phyloP scores from a whole-genome alignment of 1,140 invertebrate species.

The Lasioglossum albipes region DNA sequence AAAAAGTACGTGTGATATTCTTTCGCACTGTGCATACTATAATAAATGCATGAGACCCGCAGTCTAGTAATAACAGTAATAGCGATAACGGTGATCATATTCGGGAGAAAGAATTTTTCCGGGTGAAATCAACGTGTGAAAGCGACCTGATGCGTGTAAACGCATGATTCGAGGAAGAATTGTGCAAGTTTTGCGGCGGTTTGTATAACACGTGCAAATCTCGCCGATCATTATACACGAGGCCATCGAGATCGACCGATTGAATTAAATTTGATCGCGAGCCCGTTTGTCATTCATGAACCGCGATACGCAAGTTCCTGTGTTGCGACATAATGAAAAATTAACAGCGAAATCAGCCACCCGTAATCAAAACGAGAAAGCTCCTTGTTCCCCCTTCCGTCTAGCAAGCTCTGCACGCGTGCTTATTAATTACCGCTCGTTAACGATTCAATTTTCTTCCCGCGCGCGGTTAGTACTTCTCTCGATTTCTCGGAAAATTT shows the following conservation, averaged over 20 bases:
- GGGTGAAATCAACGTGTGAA: no score
- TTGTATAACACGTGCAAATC: not conserved
- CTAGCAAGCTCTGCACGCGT: not conserved
- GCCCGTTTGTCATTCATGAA: not conserved
- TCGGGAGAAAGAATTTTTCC: no score
- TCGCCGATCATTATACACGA: conserved; percentile 12
- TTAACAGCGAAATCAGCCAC: not conserved
- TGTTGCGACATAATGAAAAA: conserved; percentile 16
- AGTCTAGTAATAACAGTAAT: no score
- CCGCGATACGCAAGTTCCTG: not conserved
- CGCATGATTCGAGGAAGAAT: not conserved
- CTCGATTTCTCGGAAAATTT: no score
- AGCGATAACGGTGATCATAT: no score
- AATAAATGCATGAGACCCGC: no score
- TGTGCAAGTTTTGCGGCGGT: not conserved
- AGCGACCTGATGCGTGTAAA: no score
- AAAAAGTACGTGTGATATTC: no score
- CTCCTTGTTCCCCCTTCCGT: no score
- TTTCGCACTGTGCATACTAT: no score
- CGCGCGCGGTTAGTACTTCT: no score
- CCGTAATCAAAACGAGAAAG: not conserved
- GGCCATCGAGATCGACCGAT: not conserved
- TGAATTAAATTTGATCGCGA: conserved; percentile 8
- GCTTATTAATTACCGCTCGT: no score
- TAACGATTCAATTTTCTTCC: not conserved